These are phyloP conservation scores for Lochmaea crataegi DNA, from an alignment of 2,888 invertebrate species.

Conservation along the genomic window DNA sequence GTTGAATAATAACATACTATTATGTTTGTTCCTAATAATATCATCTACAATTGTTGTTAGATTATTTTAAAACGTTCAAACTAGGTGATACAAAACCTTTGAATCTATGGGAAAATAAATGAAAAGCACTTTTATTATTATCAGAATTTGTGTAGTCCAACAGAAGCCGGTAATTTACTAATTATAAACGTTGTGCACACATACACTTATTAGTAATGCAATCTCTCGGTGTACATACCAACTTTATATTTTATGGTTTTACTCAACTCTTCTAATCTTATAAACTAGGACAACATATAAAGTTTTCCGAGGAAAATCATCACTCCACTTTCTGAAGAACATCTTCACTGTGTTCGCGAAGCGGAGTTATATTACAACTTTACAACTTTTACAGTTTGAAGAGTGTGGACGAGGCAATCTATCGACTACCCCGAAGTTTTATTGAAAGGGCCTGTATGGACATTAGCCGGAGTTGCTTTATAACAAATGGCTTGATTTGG, in stretches of 20 bases:
- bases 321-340: constrained; percentile 21
- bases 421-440: constrained; percentile 32
- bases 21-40: too few relatives aligned
- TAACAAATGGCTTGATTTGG: constrained; percentile 1
- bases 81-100: too few relatives aligned
- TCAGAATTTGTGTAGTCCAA: neutral
- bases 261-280: constrained; percentile 25
- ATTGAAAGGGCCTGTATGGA: constrained; percentile 17
- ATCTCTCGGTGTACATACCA: constrained; percentile 17
- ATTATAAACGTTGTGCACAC: neutral
- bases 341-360: constrained; percentile 28
- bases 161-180: constrained; percentile 1
- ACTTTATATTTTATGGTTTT: constrained; percentile 28
- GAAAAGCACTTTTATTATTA: neutral
- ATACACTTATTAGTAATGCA: constrained; percentile 9
- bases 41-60: too few relatives aligned
- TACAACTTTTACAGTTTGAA: constrained; percentile 30
- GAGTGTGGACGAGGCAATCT: constrained; percentile 26
- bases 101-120: too few relatives aligned
- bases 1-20: too few relatives aligned
- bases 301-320: constrained; percentile 18
- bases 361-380: constrained; percentile 29
- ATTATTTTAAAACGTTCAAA: too few relatives aligned
- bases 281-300: constrained; percentile 24
- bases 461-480: neutral